Base-by-base conservation (phyloP, 2,797 vertebrate genomes). In the Rhyacichthys aspro region DNA sequence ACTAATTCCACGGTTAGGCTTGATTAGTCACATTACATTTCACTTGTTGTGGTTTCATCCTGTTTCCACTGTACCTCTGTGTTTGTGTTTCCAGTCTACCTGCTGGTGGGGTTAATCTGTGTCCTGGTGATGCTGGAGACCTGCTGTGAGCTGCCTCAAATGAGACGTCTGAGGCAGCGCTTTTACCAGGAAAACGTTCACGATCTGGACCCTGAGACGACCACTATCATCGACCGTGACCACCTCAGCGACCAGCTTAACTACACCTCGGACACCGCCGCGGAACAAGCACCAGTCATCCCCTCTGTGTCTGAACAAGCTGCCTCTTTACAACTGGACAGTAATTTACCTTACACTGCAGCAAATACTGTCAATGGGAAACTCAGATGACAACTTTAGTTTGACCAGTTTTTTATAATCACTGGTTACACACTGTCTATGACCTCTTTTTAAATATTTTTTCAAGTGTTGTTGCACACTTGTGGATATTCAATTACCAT, bases 71-170 rank as follows among this genome's bases (percentile, higher is more conserved):
- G 9, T 12, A 16, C 28, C 14, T 5, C 16, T 72, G 15, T 71
- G 37, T 79, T 57, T 72, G 46, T 78, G 38, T 58, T 59, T 34
- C 10, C 79, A 98, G 96, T 91, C 72, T 99, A 98, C 81, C 79
- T 99, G 74, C 72, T 99, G 42, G 73, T 97, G 50, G 97, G 97
- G 18, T 90, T 99, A 60, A 90, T 98, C 0, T 95, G 91, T 36
- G 92, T 96, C 89, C 65, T 99, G 87, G 96, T 99, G 11, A 94
- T 96, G 68, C 85, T 99, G 50, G 98, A 99, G 84, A 98, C 98
- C 9, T 96, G 95, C 83, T 97, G 95, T 43, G 96, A 98, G 82
- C 95, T 99, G 36, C 94, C 94, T 4, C 95, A 97, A 68, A 84
- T 97, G 82, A 96, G 90, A 71, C 92, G 93, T 44, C 88, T 99